Conservation (phyloP, 2,888 invertebrate species). For the Diabrotica balteata region DNA sequence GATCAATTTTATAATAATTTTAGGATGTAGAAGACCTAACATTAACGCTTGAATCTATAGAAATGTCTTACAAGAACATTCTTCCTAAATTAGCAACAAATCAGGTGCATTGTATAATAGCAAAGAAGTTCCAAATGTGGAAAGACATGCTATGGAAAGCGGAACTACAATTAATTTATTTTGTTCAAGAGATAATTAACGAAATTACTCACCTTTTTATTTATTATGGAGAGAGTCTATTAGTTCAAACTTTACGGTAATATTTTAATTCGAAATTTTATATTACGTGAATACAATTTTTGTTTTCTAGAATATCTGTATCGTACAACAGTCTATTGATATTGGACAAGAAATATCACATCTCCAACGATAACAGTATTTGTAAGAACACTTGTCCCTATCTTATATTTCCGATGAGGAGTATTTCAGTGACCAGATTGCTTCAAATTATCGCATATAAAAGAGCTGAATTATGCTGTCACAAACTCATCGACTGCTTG, state of each 20-base stretch:
- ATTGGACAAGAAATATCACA: slow-evolving; percentile 64
- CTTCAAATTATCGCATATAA: slow-evolving; percentile 77
- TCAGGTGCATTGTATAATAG: slow-evolving; percentile 47
- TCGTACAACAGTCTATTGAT: slow-evolving; percentile 69
- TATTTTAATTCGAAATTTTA: neutral
- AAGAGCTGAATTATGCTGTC: slow-evolving; percentile 73
- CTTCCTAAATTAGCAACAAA: slow-evolving; percentile 62
- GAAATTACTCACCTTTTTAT: slow-evolving; percentile 66
- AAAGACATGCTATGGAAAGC: slow-evolving; percentile 64
- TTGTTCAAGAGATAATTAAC: slow-evolving; percentile 64
- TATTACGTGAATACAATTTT: neutral
- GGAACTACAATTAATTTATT: slow-evolving; percentile 66
- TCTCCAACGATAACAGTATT: slow-evolving; percentile 65
- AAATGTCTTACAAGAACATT: slow-evolving; percentile 64
- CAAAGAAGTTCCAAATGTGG: slow-evolving; percentile 63
- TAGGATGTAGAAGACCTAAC: slow-evolving; percentile 68
- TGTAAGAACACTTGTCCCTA: slow-evolving; percentile 81
- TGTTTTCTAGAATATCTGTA: slow-evolving; percentile 65
- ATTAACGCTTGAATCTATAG: slow-evolving; percentile 63
- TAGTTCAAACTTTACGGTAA: slow-evolving; percentile 66
- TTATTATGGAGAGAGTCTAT: slow-evolving; percentile 66
- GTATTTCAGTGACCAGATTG: slow-evolving; percentile 75
- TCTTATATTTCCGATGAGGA: slow-evolving; percentile 73
- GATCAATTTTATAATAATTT: slow-evolving; percentile 42
- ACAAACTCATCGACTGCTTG: slow-evolving; percentile 74